phyloP scores from a whole-genome alignment of 2,797 vertebrate species.

The Premnoplex brunnescens region DNA sequence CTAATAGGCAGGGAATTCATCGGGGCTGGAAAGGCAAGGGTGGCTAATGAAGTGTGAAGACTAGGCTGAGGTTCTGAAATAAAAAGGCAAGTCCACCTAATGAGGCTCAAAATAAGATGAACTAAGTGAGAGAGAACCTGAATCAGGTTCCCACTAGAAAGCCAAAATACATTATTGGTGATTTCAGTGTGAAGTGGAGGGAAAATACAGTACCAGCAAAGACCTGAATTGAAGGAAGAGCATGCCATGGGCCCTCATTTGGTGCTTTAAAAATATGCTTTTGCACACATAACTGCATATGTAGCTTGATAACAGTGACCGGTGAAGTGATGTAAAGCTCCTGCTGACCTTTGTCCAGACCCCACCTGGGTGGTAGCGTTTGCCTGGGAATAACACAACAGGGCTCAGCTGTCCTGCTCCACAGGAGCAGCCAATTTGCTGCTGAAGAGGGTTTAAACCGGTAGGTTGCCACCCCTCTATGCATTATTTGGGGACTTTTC shows the following conservation, averaged over 20 bases:
- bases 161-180: background rate
- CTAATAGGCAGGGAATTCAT: background rate
- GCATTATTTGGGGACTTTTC: background rate
- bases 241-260: background rate
- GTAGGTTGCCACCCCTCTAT: background rate
- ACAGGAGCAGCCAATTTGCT: accelerated
- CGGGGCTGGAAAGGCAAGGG: background rate
- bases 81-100: background rate
- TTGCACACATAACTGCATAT: too few relatives aligned
- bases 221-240: background rate
- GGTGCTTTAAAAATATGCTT: background rate
- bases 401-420: background rate
- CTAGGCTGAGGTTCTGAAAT: background rate
- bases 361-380: background rate
- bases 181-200: background rate
- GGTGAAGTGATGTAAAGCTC: background rate
- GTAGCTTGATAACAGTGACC: background rate
- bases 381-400: background rate
- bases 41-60: background rate
- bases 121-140: background rate
- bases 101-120: background rate
- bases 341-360: background rate
- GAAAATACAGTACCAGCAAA: background rate
- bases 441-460: background rate
- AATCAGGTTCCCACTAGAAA: background rate